These are phyloP conservation scores for Diplolepis rosae DNA, from an alignment of 2,888 invertebrate species.

Conservation along the genomic window DNA sequence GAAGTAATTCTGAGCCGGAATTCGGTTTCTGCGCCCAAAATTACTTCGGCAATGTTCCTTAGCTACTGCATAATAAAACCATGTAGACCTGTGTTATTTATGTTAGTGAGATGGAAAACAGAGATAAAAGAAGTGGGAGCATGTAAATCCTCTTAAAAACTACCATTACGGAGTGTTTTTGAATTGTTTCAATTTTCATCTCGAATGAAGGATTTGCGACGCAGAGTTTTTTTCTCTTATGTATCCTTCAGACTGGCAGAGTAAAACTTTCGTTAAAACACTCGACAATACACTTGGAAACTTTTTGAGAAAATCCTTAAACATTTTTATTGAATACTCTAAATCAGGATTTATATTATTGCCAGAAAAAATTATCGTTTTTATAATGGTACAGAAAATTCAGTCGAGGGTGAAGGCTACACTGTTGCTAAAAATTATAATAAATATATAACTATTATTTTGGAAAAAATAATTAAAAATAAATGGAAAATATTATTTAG, in stretches of 20 bases:
- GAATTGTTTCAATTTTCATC: background rate
- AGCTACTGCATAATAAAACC: no score
- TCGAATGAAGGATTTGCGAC: background rate
- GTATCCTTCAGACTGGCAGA: slow-evolving; percentile 6
- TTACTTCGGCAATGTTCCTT: no score
- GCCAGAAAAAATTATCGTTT: background rate
- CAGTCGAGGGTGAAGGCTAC: no score
- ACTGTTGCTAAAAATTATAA: no score
- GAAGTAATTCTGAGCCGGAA: no score
- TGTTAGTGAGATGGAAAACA: background rate
- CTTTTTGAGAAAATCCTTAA: background rate
- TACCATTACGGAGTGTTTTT: background rate
- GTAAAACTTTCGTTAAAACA: slow-evolving; percentile 9
- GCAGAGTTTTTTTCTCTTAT: background rate
- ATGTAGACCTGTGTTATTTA: no score
- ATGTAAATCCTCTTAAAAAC: background rate
- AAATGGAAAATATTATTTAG: no score
- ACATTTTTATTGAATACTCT: background rate
- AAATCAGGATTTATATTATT: background rate
- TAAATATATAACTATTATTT: no score
- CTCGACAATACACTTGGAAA: background rate
- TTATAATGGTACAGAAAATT: no score
- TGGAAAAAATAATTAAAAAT: no score
- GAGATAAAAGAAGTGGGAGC: background rate
- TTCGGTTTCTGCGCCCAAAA: no score